Evolutionary conservation across 1,140 invertebrate genomes (phyloP).

Genomic region (Charaxes varanes): DNA sequence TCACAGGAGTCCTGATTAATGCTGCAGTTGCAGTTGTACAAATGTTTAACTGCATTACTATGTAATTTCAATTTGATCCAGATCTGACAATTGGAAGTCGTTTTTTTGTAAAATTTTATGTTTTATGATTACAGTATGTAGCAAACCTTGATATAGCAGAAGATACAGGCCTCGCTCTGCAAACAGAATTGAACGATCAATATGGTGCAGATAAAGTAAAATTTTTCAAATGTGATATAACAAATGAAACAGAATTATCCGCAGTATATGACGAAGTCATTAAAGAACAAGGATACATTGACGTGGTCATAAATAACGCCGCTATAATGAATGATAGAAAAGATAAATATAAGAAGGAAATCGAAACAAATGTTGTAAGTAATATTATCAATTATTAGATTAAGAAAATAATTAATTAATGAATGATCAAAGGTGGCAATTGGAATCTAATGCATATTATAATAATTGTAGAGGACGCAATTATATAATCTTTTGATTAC

Average conservation of each 20-base stretch:
- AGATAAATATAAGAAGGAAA: slow-evolving; percentile 27
- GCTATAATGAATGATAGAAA: slow-evolving; percentile 39
- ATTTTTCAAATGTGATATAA: slow-evolving; percentile 77
- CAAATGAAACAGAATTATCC: slow-evolving; percentile 75
- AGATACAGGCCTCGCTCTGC: slow-evolving; percentile 14
- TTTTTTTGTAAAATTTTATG: too few species aligned
- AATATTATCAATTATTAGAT: too few species aligned
- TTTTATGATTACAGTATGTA: slow-evolving; percentile 30
- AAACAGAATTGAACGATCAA: slow-evolving; percentile 18
- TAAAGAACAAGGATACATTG: slow-evolving; percentile 15
- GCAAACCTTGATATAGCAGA: slow-evolving; percentile 28
- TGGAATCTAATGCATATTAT: too few species aligned
- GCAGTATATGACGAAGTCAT: slow-evolving; percentile 74
- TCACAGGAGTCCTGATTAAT: too few species aligned
- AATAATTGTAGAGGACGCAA: too few species aligned
- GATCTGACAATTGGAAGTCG: too few species aligned
- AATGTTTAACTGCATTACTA: too few species aligned
- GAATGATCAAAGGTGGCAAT: background rate
- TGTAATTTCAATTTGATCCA: too few species aligned
- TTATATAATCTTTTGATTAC: too few species aligned
- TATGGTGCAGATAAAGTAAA: slow-evolving; percentile 29
- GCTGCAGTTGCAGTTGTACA: too few species aligned
- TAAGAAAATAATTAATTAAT: background rate
- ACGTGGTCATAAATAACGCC: slow-evolving; percentile 72
- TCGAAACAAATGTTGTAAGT: slow-evolving; percentile 39